Percentiles rank a stretch among this genome's conserved stretches.
These are phyloP conservation scores for Gallinago solitaria DNA, from an alignment of 2,797 vertebrate genomes.

Conservation along the genomic window DNA sequence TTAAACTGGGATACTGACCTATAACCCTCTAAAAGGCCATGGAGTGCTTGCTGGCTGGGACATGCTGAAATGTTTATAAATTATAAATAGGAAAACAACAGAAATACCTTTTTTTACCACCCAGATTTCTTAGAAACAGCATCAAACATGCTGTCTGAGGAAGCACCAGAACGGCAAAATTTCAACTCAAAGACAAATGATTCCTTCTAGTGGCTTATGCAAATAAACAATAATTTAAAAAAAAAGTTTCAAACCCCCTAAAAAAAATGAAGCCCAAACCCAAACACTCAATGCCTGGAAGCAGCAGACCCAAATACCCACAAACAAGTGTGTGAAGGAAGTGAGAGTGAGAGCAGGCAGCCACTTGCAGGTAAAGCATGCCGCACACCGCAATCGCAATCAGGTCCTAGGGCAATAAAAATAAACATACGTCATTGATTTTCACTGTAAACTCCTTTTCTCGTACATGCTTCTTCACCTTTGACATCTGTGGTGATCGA, in stretches of 20 bases:
- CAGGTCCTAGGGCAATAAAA: conserved; percentile 90
- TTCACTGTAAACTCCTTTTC: conserved; percentile 99
- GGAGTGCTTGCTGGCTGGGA: background rate
- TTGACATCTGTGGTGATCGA: conserved; percentile 95
- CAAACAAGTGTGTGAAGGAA: conserved; percentile 77
- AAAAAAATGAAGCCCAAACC: background rate
- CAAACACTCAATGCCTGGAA: conserved; percentile 67
- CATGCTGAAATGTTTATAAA: conserved; percentile 40
- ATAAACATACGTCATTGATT: conserved; percentile 99
- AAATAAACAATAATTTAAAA: background rate
- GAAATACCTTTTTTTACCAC: conserved; percentile 32
- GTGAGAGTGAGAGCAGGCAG: conserved; percentile 84
- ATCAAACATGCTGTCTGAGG: conserved; percentile 48
- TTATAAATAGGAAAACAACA: conserved; percentile 33
- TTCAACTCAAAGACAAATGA: conserved; percentile 53
- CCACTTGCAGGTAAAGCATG: conserved; percentile 85
- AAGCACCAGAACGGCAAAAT: conserved; percentile 61
- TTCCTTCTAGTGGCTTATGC: conserved; percentile 50
- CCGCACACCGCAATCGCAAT: conserved; percentile 84
- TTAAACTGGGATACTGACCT: background rate
- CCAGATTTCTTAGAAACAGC: conserved; percentile 32
- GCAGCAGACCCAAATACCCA: conserved; percentile 72
- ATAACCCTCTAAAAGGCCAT: background rate
- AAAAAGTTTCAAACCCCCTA: background rate
- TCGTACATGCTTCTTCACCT: conserved; percentile 99